Conservation (phyloP, 2,113 vertebrate species). For the Cinclus mexicanus region DNA sequence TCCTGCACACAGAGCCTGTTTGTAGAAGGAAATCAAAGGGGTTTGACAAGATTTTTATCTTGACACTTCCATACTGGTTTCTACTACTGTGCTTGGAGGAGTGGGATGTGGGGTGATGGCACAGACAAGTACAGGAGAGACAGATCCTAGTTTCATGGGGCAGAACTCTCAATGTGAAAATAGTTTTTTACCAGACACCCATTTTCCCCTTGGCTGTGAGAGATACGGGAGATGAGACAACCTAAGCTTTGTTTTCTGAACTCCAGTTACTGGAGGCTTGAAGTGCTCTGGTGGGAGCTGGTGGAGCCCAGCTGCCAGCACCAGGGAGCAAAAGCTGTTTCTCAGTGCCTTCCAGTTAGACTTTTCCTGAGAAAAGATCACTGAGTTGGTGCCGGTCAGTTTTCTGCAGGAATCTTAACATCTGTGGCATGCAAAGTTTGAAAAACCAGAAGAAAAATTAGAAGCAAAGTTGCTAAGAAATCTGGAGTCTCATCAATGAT, state of each 20-base stretch:
- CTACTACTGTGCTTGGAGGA: not conserved
- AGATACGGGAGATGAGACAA: accelerated
- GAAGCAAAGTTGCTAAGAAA: not conserved
- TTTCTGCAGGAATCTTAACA: not conserved
- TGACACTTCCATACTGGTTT: not conserved
- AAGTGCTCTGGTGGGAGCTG: not conserved
- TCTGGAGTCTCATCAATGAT: not conserved
- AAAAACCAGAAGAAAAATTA: not conserved
- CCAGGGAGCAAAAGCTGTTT: not conserved
- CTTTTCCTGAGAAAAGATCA: not conserved
- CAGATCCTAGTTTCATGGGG: accelerated
- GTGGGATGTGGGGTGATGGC: not conserved
- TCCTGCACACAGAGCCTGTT: not conserved
- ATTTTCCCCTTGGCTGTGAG: not conserved
- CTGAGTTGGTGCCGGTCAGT: not conserved
- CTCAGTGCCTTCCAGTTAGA: not conserved
- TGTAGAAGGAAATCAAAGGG: not conserved
- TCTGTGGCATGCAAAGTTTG: not conserved
- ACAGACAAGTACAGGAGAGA: not conserved
- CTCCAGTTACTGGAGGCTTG: not conserved
- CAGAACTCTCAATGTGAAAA: not conserved
- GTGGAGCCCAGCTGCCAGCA: not conserved
- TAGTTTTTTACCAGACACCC: not conserved
- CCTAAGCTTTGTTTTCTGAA: not conserved
- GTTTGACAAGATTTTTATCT: not conserved